These are phyloP conservation scores for Hydrotaea diabolus DNA, from an alignment of 2,888 invertebrate species.

Conservation along the genomic window DNA sequence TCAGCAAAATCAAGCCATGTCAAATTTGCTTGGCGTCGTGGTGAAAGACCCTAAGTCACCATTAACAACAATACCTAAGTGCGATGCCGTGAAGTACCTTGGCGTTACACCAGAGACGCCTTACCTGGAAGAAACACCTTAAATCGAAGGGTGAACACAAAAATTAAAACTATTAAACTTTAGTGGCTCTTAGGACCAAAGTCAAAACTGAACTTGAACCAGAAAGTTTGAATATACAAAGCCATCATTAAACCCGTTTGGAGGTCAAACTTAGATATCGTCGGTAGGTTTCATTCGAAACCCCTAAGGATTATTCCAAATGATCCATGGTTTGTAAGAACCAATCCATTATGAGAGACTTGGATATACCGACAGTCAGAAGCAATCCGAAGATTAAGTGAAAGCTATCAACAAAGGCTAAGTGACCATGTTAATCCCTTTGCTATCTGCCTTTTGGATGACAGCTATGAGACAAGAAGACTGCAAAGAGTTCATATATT, in stretches of 20 bases:
- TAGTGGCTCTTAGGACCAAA: neutral
- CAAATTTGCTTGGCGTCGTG: neutral
- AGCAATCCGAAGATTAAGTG: neutral
- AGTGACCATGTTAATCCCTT: neutral
- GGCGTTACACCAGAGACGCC: neutral
- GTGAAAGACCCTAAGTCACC: neutral
- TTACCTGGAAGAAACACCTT: neutral
- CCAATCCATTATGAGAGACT: too few relatives aligned
- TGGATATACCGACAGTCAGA: too few relatives aligned
- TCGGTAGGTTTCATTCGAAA: too few relatives aligned
- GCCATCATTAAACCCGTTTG: neutral
- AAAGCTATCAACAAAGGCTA: neutral
- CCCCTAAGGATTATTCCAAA: too few relatives aligned
- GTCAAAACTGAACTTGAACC: neutral
- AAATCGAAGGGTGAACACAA: neutral
- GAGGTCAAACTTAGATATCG: neutral
- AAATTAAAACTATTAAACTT: neutral
- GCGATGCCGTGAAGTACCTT: neutral
- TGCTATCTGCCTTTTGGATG: neutral
- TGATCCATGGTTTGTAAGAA: neutral
- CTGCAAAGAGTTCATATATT: neutral
- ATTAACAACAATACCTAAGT: neutral
- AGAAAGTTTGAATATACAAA: neutral
- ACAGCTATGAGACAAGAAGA: neutral
- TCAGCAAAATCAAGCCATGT: neutral